Percentiles rank a stretch among this genome's conserved stretches.
phyloP scores from a whole-genome alignment of 2,888 invertebrate species.

The Tenthredo notha region DNA sequence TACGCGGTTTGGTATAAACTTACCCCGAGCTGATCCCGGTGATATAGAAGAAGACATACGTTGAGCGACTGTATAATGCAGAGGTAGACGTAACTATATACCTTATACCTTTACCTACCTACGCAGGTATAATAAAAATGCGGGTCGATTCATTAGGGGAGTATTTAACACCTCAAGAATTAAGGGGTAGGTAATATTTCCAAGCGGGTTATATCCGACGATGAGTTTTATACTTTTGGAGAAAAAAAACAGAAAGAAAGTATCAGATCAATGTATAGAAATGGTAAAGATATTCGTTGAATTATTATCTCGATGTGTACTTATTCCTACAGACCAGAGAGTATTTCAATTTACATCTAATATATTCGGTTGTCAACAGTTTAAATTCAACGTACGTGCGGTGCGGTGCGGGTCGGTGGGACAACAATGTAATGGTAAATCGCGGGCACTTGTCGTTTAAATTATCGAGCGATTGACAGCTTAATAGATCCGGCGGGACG shows the following conservation, averaged over 20 bases:
- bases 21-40: neutral
- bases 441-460: constrained; percentile 58
- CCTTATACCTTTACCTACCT: neutral
- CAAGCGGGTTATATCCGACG: neutral
- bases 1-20: neutral
- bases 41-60: neutral
- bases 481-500: constrained; percentile 57
- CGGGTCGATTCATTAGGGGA: neutral
- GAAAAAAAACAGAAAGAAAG: no score
- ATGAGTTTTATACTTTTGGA: neutral
- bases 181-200: neutral
- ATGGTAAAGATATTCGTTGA: no score
- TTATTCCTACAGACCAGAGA: neutral
- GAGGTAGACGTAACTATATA: neutral
- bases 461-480: constrained; percentile 64
- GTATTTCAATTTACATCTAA: neutral
- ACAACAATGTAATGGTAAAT: constrained; percentile 15
- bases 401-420: neutral
- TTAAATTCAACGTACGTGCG: constrained; percentile 20
- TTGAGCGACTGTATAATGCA: neutral
- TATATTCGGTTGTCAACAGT: neutral
- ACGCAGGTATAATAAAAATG: neutral
- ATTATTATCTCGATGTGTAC: neutral
- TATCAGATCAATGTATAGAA: neutral
- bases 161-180: neutral